These are phyloP conservation scores for Aphodius sticticus DNA, from an alignment of 2,888 invertebrate species.

Conservation along the genomic window DNA sequence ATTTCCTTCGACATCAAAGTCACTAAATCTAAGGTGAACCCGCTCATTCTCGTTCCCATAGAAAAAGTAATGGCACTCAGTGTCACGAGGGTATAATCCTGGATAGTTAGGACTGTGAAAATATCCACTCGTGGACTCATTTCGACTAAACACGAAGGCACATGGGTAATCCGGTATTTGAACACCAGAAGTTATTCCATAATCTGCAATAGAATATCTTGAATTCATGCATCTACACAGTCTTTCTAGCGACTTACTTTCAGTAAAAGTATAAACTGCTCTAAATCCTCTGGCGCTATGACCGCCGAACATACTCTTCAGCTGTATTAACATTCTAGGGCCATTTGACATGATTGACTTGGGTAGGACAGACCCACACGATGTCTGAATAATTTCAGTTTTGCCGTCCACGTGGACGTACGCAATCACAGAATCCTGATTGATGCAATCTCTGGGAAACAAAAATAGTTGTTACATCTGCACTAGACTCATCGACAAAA, in stretches of 20 bases:
- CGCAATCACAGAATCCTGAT: constrained; percentile 80
- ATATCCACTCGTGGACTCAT: constrained; percentile 78
- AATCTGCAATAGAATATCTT: constrained; percentile 71
- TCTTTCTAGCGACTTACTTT: constrained; percentile 66
- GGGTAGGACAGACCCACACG: constrained; percentile 84
- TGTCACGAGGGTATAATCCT: constrained; percentile 89
- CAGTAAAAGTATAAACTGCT: constrained; percentile 87
- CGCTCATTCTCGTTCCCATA: constrained; percentile 80
- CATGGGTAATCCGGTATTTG: constrained; percentile 82
- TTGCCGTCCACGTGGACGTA: constrained; percentile 84
- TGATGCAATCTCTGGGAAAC: constrained; percentile 70
- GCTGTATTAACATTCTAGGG: constrained; percentile 85
- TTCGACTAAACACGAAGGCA: constrained; percentile 89
- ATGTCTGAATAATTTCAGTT: constrained; percentile 85
- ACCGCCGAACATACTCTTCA: constrained; percentile 79
- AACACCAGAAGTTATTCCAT: constrained; percentile 83
- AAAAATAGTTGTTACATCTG: constrained; percentile 48
- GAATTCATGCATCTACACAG: neutral
- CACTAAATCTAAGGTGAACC: constrained; percentile 85
- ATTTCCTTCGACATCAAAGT: constrained; percentile 95
- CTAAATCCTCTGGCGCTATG: constrained; percentile 85
- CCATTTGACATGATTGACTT: constrained; percentile 94
- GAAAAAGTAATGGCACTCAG: constrained; percentile 92
- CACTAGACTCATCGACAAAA: too few species aligned
- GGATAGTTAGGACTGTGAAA: constrained; percentile 92